Percentiles rank a stretch among this genome's conserved stretches.
Conservation (phyloP, 1,140 invertebrate species). For the Brachionus koreanus region DNA sequence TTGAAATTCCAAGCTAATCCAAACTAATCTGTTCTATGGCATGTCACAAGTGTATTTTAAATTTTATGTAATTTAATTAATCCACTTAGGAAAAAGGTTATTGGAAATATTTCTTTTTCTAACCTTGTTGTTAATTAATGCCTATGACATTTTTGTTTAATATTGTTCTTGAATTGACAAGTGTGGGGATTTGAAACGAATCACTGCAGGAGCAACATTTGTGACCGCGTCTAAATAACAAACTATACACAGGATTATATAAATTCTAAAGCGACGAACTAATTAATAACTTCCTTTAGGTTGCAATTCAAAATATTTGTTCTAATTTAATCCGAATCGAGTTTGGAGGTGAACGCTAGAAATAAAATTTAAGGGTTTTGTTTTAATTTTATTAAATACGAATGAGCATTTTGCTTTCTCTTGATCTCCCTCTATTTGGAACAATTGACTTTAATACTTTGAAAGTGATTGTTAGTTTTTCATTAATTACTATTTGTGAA, state of each 20-base stretch:
- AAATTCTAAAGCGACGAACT: slow-evolving; percentile 24
- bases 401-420: slow-evolving; percentile 8
- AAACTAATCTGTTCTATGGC: not conserved
- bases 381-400: slow-evolving; percentile 33
- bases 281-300: slow-evolving; percentile 28
- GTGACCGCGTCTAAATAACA: slow-evolving; percentile 7
- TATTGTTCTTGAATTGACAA: not conserved
- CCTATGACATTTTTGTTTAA: not conserved
- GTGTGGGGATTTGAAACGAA: not conserved
- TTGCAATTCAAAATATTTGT: slow-evolving; percentile 32
- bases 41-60: not conserved
- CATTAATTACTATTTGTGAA: slow-evolving; percentile 24
- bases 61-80: not conserved
- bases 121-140: slow-evolving; percentile 3
- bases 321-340: slow-evolving; percentile 22
- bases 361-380: slow-evolving; percentile 20
- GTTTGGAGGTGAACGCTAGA: slow-evolving; percentile 1
- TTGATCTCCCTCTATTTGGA: not conserved
- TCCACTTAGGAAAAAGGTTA: not conserved
- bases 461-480: slow-evolving; percentile 35
- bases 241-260: slow-evolving; percentile 15
- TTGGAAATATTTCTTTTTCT: not conserved
- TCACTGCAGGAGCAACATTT: not conserved
- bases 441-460: slow-evolving; percentile 8
- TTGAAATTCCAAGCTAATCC: not conserved